Base-by-base conservation (phyloP, 2,888 invertebrate genomes). In the Lepidocyrtoides sp. region DNA sequence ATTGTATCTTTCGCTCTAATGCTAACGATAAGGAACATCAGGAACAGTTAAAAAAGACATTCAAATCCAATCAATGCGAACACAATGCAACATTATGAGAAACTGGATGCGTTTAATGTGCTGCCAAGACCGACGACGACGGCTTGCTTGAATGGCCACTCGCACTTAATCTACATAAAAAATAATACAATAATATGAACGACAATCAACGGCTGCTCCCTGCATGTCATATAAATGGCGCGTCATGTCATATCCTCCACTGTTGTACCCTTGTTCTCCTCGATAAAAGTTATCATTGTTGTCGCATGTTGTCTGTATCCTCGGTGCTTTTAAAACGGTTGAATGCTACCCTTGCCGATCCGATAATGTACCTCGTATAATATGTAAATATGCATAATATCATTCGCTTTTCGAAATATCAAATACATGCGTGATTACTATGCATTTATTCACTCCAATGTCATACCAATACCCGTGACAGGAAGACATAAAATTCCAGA, bases 401-500 rank as follows among this genome's bases (percentile, higher is more conserved):
- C n/a, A n/a, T n/a, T n/a, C n/a, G n/a, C n/a, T n/a, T n/a, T n/a
- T n/a, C n/a, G n/a, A n/a, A n/a, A n/a, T n/a, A n/a, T n/a, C n/a
- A n/a, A n/a, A n/a, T n/a, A n/a, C n/a, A n/a, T n/a, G n/a, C n/a
- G n/a, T n/a, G n/a, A n/a, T 81, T 81, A 29, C 23, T 81, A 81
- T 57, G 81, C 60, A 82, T 82, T 82, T 82, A 82, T 82, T 82
- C 82, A 63, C n/a, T 63, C 63, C 82, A 82, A 82, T 82, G 82
- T 82, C 82, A 82, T 41, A 20, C 57, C 69, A 41, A 66, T 66
- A 63, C 87, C 66, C 87, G 79, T 87, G 87, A 79, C 87, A 87
- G 87, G 87, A 87, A 87, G 79, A 87, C 87, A 63, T 77, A 87
- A 75, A 87, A 87, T 79, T 87, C 79, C 87, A 87, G 77, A 87